Evolutionary conservation across 2,113 vertebrate species (phyloP).

Genomic region (Paracanthobrama guichenoti): DNA sequence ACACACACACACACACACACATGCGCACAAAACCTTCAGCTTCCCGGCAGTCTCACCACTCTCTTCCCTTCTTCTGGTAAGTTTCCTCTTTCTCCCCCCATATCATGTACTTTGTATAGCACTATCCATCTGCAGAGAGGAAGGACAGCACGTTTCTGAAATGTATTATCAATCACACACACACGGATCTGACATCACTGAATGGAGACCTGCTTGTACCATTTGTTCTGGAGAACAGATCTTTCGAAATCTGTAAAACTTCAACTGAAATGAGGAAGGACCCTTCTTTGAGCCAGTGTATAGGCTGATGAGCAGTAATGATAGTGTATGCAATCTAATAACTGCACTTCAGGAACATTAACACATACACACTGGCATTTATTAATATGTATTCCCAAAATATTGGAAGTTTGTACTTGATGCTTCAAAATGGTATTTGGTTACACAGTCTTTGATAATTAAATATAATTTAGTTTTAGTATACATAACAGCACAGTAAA

Average conservation of each 20-base stretch:
- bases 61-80: constrained; percentile 61
- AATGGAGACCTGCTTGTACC: constrained; percentile 43
- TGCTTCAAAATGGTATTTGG: background rate
- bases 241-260: constrained; percentile 45
- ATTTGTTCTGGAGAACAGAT: constrained; percentile 46
- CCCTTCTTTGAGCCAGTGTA: background rate
- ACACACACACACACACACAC: constrained; percentile 27
- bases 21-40: constrained; percentile 1
- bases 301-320: background rate
- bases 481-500: background rate
- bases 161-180: constrained; percentile 44
- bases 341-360: constrained; percentile 27
- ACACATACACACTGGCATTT: background rate
- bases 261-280: constrained; percentile 50
- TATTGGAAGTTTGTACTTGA: background rate
- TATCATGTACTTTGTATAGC: constrained; percentile 34
- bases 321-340: constrained; percentile 8
- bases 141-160: constrained; percentile 48
- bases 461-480: background rate
- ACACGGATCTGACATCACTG: constrained; percentile 48
- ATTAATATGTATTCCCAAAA: background rate
- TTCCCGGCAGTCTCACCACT: constrained; percentile 57
- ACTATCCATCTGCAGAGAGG: constrained; percentile 35
- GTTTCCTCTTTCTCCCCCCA: constrained; percentile 52
- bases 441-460: background rate